Conservation (phyloP, 2,888 invertebrate genomes). For the Cyaniris semiargus region DNA sequence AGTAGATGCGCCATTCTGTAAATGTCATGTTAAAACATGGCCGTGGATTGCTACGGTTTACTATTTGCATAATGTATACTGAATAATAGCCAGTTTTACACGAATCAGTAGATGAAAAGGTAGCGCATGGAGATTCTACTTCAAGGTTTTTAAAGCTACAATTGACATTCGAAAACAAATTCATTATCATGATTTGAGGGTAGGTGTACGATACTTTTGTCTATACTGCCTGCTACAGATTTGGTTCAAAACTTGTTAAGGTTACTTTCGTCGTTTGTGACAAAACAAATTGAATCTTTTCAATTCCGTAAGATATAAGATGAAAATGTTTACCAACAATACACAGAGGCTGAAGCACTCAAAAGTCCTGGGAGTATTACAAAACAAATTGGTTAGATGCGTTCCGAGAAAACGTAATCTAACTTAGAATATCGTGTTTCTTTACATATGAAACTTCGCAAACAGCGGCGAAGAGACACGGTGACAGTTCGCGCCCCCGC, state of each 20-base stretch:
- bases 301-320: background rate
- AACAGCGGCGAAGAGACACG: slow-evolving; percentile 5
- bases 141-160: background rate
- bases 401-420: slow-evolving; percentile 16
- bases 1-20: slow-evolving; percentile 23
- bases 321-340: slow-evolving; percentile 6
- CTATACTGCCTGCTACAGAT: background rate
- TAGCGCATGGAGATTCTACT: background rate
- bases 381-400: slow-evolving; percentile 4
- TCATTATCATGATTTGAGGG: background rate
- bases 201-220: background rate
- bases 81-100: background rate
- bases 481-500: slow-evolving; percentile 48
- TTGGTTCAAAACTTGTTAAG: background rate
- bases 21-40: slow-evolving; percentile 24
- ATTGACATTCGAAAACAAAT: background rate
- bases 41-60: slow-evolving; percentile 8
- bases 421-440: slow-evolving; percentile 22
- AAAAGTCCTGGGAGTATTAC: slow-evolving; percentile 10
- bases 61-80: slow-evolving; percentile 26
- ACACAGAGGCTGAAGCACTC: background rate
- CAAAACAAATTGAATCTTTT: background rate
- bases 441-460: slow-evolving; percentile 18
- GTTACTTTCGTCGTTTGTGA: background rate
- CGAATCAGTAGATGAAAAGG: background rate